These are phyloP conservation scores for Myotis pilosus DNA, from an alignment of 2,797 vertebrate genomes.

Conservation along the genomic window DNA sequence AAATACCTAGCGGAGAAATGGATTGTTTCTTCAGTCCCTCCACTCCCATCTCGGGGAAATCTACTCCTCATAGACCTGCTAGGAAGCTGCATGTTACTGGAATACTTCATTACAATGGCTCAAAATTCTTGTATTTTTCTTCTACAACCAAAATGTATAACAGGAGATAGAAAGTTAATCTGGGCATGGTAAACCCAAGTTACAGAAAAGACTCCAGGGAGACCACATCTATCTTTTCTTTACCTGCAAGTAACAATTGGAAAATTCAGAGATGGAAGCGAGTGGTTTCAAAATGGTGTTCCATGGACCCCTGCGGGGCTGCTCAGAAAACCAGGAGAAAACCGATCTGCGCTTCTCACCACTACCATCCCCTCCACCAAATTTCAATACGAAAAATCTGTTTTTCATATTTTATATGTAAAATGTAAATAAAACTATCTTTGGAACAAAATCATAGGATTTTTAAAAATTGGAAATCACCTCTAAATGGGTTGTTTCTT, in stretches of 20 bases:
- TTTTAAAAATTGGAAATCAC: not conserved
- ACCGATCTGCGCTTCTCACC: not conserved
- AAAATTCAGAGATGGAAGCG: not conserved
- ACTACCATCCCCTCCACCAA: not conserved
- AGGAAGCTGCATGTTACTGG: not conserved
- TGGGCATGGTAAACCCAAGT: not conserved
- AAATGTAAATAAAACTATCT: not conserved
- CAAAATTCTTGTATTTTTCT: not conserved
- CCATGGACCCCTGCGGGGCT: rapidly evolving
- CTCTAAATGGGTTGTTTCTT: not conserved
- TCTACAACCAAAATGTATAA: not conserved
- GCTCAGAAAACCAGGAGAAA: not conserved
- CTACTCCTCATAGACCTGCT: not conserved
- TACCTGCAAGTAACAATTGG: not conserved
- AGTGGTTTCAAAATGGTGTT: not conserved
- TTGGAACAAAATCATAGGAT: not conserved
- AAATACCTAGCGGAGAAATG: not conserved
- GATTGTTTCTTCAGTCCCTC: not conserved
- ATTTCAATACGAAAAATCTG: not conserved
- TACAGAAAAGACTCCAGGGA: not conserved
- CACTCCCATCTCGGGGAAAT: not conserved
- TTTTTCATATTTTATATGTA: not conserved
- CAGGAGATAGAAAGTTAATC: not conserved
- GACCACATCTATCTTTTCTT: not conserved
- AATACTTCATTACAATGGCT: not conserved